phyloP scores from a whole-genome alignment of 2,113 vertebrate species.

The Daboia siamensis region DNA sequence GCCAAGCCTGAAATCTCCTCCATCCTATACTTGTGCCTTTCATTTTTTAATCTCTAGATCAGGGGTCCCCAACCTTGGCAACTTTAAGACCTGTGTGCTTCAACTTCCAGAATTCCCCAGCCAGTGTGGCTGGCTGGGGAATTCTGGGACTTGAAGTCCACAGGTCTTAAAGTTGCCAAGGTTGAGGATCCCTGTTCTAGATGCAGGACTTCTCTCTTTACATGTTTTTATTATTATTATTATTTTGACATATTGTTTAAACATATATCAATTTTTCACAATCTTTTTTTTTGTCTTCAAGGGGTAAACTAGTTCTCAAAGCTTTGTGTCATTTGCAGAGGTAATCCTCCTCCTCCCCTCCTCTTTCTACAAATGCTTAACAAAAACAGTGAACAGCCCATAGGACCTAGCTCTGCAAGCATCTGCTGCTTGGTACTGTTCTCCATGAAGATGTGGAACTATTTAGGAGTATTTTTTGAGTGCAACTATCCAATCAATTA shows the following conservation, averaged over 20 bases:
- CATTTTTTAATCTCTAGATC: background rate
- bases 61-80: too few relatives aligned
- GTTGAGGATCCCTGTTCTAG: background rate
- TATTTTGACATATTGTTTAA: background rate
- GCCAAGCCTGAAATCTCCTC: background rate
- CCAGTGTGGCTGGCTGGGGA: too few relatives aligned
- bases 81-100: too few relatives aligned
- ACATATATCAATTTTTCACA: background rate
- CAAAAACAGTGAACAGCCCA: background rate
- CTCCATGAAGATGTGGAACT: background rate
- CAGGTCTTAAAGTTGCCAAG: too few relatives aligned
- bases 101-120: too few relatives aligned
- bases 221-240: background rate
- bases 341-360: background rate
- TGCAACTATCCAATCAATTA: background rate
- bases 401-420: background rate
- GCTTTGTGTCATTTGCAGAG: background rate
- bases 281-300: background rate
- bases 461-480: background rate
- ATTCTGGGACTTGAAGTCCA: too few relatives aligned
- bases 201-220: background rate
- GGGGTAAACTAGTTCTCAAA: background rate
- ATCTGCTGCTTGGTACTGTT: background rate
- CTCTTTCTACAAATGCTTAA: background rate
- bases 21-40: background rate